These are phyloP conservation scores for Phalacrocorax aristotelis DNA, from an alignment of 2,113 vertebrate species.

Conservation along the genomic window DNA sequence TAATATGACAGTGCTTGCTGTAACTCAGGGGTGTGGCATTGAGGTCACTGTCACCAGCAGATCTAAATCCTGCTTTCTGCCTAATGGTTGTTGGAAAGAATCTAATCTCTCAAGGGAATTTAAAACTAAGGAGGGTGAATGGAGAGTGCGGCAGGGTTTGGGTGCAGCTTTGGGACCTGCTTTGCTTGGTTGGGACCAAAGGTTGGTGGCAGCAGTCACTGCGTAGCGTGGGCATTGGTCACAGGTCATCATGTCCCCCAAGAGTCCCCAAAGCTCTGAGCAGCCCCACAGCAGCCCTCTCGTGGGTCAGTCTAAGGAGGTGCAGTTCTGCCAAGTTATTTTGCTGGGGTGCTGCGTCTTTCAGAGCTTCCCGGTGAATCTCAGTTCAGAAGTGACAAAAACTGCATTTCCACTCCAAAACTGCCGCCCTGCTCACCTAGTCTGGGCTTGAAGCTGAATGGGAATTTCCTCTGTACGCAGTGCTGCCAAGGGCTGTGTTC, in stretches of 20 bases:
- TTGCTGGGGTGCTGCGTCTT: neutral
- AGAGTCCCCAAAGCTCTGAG: neutral
- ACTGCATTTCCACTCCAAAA: neutral
- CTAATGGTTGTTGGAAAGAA: neutral
- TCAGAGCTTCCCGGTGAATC: neutral
- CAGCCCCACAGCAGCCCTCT: neutral
- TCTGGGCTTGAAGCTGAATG: neutral
- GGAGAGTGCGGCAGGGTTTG: neutral
- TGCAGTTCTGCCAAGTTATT: neutral
- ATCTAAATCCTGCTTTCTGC: neutral
- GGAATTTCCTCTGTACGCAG: neutral
- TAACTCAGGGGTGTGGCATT: neutral
- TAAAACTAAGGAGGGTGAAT: neutral
- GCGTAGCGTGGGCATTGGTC: neutral
- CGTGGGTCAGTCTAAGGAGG: neutral
- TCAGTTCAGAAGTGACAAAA: neutral
- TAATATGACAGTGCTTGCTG: neutral
- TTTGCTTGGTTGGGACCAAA: neutral
- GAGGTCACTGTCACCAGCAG: neutral
- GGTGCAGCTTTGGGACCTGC: neutral
- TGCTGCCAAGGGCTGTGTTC: neutral
- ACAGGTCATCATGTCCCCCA: neutral
- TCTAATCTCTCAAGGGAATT: neutral
- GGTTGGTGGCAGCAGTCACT: neutral
- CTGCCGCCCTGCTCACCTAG: neutral